Percentiles rank a stretch among this genome's conserved stretches.
Evolutionary conservation across 2,888 invertebrate genomes (phyloP).

Genomic region (Microctonus hyperodae): DNA sequence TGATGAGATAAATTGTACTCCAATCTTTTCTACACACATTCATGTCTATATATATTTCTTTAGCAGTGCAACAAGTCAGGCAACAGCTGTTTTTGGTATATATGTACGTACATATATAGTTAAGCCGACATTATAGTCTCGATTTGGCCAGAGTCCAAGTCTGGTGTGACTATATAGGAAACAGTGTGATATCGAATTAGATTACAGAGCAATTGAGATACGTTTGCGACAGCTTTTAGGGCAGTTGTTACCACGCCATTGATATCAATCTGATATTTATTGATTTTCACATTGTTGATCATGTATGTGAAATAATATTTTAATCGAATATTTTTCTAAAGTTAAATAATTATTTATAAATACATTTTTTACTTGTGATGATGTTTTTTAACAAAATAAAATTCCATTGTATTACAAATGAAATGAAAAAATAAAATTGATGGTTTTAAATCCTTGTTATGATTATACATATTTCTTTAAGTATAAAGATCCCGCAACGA

Average conservation of each 20-base stretch:
- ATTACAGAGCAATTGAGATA: slow-evolving; percentile 8
- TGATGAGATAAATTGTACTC: background rate
- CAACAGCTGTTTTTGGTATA: slow-evolving; percentile 52
- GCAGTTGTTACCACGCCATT: background rate
- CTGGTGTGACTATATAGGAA: background rate
- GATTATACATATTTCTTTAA: background rate
- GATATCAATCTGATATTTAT: background rate
- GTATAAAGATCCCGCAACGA: background rate
- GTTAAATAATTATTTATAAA: too few species aligned
- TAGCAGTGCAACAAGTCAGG: slow-evolving; percentile 54
- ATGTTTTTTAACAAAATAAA: too few species aligned
- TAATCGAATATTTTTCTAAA: too few species aligned
- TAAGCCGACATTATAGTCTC: slow-evolving; percentile 16
- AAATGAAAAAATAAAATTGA: background rate
- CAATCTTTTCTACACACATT: background rate
- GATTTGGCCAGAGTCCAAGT: slow-evolving; percentile 25
- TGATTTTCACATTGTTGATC: too few species aligned
- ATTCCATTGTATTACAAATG: background rate
- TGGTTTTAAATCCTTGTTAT: background rate
- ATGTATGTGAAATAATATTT: too few species aligned
- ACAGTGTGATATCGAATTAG: slow-evolving; percentile 4
- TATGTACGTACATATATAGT: slow-evolving; percentile 21
- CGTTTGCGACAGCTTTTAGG: background rate
- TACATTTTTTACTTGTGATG: too few species aligned
- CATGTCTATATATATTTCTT: slow-evolving; percentile 2